Percentiles rank a stretch among this genome's conserved stretches.
Evolutionary conservation across 1,140 invertebrate species (phyloP).

Genomic region (Coptotermes formosanus): DNA sequence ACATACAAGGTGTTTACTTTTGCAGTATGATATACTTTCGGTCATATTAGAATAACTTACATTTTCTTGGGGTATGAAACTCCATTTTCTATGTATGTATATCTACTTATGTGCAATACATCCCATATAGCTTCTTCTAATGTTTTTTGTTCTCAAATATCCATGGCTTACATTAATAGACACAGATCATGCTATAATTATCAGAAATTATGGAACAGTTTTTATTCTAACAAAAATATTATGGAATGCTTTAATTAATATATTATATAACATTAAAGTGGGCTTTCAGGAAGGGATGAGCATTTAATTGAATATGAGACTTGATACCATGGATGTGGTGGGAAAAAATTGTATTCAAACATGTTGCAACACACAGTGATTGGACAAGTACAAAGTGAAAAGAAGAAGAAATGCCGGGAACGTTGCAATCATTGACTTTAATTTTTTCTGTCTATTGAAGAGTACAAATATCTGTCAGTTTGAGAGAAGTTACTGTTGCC

Average conservation of each 20-base stretch:
- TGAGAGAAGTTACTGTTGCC: neutral
- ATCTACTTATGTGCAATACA: neutral
- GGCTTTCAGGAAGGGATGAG: neutral
- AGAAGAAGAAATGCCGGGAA: conserved; percentile 1
- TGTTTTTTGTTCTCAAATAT: neutral
- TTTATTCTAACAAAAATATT: conserved; percentile 2
- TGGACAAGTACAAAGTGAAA: neutral
- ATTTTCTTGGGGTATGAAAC: conserved; percentile 1
- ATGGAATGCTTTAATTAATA: conserved; percentile 7
- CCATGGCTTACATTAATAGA: neutral
- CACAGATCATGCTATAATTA: neutral
- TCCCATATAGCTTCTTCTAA: conserved; percentile 12
- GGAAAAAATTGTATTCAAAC: conserved; percentile 15
- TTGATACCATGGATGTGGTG: neutral
- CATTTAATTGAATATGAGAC: neutral
- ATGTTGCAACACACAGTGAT: neutral
- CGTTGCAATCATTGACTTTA: neutral
- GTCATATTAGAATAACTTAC: conserved; percentile 2
- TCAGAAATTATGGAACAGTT: conserved; percentile 7
- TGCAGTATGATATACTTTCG: neutral
- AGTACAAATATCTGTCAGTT: conserved; percentile 13
- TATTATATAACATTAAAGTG: neutral
- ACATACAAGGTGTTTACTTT: conserved; percentile 18
- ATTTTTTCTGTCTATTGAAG: neutral
- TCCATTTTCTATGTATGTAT: conserved; percentile 4